Evolutionary conservation across 1,140 invertebrate genomes (phyloP), one percentile per base, ranked within the genome.

Genomic region (Varroa destructor): DNA sequence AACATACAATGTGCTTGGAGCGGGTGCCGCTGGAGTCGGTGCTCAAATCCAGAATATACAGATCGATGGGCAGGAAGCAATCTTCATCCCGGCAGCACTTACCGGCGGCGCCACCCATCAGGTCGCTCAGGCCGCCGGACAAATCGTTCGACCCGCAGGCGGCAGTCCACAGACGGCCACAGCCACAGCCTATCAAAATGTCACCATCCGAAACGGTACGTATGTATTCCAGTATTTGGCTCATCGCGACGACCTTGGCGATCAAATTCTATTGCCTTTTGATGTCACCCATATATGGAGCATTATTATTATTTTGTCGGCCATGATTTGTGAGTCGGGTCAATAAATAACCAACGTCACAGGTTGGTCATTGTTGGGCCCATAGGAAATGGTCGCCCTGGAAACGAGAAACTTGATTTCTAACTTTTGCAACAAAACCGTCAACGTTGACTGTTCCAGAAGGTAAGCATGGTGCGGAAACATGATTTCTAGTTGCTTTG

Each of bases 51-150:
- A 93, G 79, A 89, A 89, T 0, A 88, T 95, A 6, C 92, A 89
- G 37, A 88, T 94, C 5, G 91, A 93, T 79, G 91, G 91, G 0
- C 91, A 93, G 77, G 92, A 94, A 77, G 90, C 90, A 0, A 83
- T 94, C 40, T 89, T 93, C 78, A 89, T 92, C 77, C 90, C 89
- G 6, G 75, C 77, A 10, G 77, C 77, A 73, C 54, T 73, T 55
- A 73, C 74, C 56, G 74, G 71, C 70, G 36, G 43, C 0, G 77
- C 75, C 12, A 77, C 76, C 71, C 25, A 25, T 25, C 78, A 78
- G 54, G 73, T 77, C 25, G 73, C 78, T 55, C 77, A 79, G 70
- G 72, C 78, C 70, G 76, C 72, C 71, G 77, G 72, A n/a, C 83
- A 80, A 77, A 82, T 81, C 75, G 58, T 73, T 43, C 85, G 74